These are phyloP conservation scores for Torymus aiolomorphi DNA, from an alignment of 2,888 invertebrate genomes.

Conservation along the genomic window DNA sequence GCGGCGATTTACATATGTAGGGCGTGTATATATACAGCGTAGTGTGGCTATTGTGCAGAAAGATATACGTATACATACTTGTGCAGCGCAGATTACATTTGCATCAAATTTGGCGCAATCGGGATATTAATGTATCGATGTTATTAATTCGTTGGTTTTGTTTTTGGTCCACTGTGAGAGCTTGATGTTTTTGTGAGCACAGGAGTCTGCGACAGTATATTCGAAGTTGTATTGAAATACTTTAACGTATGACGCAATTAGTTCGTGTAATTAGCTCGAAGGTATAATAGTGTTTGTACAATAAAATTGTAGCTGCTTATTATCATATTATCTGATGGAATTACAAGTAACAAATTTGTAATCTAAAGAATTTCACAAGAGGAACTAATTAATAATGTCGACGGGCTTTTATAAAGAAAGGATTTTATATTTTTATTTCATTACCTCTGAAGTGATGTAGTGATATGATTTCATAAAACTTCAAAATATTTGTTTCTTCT, in stretches of 20 bases:
- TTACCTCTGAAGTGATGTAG: no score
- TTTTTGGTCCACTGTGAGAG: no score
- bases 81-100: conserved; percentile 2
- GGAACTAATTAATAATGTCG: not conserved
- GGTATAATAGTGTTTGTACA: no score
- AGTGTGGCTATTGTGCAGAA: not conserved
- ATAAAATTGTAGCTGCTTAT: conserved; percentile 1
- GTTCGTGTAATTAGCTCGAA: no score
- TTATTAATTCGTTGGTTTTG: conserved; percentile 11
- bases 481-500: no score
- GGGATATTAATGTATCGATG: conserved; percentile 32
- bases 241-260: not conserved
- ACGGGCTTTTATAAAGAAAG: not conserved
- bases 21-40: not conserved
- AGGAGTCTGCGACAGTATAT: no score
- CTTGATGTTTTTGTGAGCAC: no score
- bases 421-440: not conserved
- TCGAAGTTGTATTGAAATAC: not conserved
- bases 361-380: conserved; percentile 14
- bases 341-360: conserved; percentile 5
- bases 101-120: conserved; percentile 10
- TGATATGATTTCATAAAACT: no score
- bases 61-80: not conserved
- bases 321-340: conserved; percentile 24
- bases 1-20: conserved; percentile 26